Conservation (phyloP, 2,888 invertebrate species). For the Melangyna quadrimaculata region DNA sequence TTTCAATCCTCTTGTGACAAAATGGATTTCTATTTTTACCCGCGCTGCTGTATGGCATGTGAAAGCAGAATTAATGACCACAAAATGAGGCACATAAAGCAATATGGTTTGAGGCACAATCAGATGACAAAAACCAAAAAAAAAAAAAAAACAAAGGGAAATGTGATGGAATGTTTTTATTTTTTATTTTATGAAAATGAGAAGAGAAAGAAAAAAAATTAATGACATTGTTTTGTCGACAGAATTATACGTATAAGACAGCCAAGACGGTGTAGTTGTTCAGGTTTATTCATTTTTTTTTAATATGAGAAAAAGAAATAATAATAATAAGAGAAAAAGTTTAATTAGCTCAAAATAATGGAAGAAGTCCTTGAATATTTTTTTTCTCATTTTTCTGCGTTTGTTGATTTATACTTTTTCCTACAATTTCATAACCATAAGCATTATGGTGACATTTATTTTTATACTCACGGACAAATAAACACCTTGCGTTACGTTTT, state of each 20-base stretch:
- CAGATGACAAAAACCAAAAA: no score
- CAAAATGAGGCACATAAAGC: slow-evolving; percentile 1
- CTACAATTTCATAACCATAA: not conserved
- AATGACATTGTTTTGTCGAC: slow-evolving; percentile 17
- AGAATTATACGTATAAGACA: not conserved
- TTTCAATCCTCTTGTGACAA: not conserved
- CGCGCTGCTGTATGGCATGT: not conserved
- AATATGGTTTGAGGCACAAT: slow-evolving; percentile 2
- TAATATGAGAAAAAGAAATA: not conserved
- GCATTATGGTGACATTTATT: not conserved
- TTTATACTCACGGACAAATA: not conserved
- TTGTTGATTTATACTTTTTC: not conserved
- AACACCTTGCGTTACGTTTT: slow-evolving; percentile 12
- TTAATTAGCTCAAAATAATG: slow-evolving; percentile 40
- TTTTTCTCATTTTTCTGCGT: not conserved
- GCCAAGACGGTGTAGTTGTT: not conserved
- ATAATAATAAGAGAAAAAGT: not conserved
- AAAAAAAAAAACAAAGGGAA: not conserved
- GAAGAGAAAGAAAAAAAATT: not conserved
- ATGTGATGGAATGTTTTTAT: not conserved
- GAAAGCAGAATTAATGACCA: slow-evolving; percentile 26
- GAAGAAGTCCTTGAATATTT: slow-evolving; percentile 18
- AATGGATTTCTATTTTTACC: slow-evolving; percentile 28
- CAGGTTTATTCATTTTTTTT: not conserved
- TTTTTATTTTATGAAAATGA: slow-evolving; percentile 1